These are phyloP conservation scores for Andricus quercusramuli DNA, from an alignment of 2,888 invertebrate genomes.

Conservation along the genomic window DNA sequence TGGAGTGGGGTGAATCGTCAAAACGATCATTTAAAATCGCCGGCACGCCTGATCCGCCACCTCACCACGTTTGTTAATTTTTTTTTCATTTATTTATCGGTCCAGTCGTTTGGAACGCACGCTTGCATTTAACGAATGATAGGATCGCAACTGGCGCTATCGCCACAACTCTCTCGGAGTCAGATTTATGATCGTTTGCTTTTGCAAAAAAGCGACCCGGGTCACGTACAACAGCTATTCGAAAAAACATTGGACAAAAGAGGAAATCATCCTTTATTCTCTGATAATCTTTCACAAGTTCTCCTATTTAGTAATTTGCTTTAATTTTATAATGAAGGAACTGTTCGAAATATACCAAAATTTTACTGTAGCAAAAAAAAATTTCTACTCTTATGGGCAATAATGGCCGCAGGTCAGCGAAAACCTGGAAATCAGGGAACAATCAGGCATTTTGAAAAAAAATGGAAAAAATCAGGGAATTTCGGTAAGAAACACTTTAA, in stretches of 20 bases:
- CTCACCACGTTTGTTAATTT: constrained; percentile 57
- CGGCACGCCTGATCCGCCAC: constrained; percentile 57
- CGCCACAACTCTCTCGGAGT: constrained; percentile 52
- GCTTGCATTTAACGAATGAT: constrained; percentile 59
- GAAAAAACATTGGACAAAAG: constrained; percentile 47
- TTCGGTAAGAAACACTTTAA: too few species aligned
- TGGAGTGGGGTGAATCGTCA: constrained; percentile 56
- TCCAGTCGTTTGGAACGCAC: constrained; percentile 51
- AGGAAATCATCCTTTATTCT: constrained; percentile 43
- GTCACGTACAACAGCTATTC: constrained; percentile 46
- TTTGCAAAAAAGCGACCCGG: constrained; percentile 21
- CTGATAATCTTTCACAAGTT: not conserved
- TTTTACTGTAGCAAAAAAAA: not conserved
- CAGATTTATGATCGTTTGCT: constrained; percentile 59
- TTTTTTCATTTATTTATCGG: constrained; percentile 56
- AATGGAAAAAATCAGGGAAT: too few species aligned
- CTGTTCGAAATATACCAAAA: too few species aligned
- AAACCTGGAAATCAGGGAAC: too few species aligned
- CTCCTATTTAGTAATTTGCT: not conserved
- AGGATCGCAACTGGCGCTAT: constrained; percentile 57
- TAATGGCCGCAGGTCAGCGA: too few species aligned
- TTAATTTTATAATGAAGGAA: too few species aligned
- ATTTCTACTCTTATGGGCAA: too few species aligned
- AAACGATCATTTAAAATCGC: constrained; percentile 56
- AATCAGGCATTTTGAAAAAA: too few species aligned